Percentiles rank a stretch among this genome's conserved stretches.
Conservation (phyloP, 2,113 vertebrate species). For the Guaruba guarouba region DNA sequence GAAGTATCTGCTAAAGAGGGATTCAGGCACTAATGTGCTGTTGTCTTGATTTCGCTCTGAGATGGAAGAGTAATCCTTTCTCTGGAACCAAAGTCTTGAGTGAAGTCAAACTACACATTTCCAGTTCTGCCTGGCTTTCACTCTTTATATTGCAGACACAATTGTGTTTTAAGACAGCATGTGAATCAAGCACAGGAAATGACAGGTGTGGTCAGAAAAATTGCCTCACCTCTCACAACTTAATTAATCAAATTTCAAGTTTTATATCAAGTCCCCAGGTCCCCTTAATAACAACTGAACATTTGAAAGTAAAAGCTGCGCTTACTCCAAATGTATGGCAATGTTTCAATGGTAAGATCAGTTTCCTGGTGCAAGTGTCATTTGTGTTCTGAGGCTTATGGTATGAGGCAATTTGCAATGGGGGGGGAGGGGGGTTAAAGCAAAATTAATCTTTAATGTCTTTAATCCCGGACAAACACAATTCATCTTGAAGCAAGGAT, state of each 20-base stretch:
- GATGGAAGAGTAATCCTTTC: not conserved
- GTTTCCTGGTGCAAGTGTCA: not conserved
- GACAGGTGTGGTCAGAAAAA: not conserved
- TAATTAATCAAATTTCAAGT: constrained; percentile 1
- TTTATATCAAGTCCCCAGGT: not conserved
- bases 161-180: not conserved
- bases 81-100: not conserved
- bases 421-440: not conserved
- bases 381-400: not conserved
- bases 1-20: not conserved
- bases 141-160: not conserved
- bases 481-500: not conserved
- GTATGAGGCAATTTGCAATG: not conserved
- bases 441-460: not conserved
- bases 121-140: not conserved
- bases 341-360: not conserved
- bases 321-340: not conserved
- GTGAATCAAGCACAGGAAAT: not conserved
- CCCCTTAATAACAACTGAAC: not conserved
- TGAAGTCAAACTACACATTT: not conserved
- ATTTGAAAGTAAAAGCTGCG: not conserved
- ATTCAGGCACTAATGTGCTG: not conserved
- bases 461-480: not conserved
- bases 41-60: not conserved
- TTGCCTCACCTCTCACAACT: not conserved